Percentiles rank a stretch among this genome's conserved stretches.
These are phyloP conservation scores for Aurelia aurita complex sp. Pacific DNA, from an alignment of 30 jellyfish, hydroid and myxozoan genomes.

Conservation along the genomic window DNA sequence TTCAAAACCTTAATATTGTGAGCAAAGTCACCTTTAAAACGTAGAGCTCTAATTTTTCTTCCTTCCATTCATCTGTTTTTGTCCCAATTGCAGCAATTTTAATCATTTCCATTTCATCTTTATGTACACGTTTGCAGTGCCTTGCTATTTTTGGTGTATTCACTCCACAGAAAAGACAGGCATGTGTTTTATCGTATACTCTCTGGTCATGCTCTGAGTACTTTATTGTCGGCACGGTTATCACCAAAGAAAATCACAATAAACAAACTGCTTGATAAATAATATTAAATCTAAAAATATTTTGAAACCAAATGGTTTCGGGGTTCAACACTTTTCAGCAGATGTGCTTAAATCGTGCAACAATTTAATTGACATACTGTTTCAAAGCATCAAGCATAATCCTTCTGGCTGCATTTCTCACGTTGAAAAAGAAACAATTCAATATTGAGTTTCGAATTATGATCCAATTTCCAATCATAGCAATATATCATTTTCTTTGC, in stretches of 20 bases:
- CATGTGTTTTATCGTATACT: constrained; percentile 30
- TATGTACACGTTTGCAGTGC: constrained; percentile 25
- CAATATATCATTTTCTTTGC: no score
- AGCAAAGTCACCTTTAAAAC: constrained; percentile 37
- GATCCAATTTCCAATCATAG: no score
- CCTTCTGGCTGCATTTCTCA: no score
- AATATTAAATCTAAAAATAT: no score
- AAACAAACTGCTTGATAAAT: no score
- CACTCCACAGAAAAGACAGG: constrained; percentile 36
- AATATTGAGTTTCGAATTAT: no score
- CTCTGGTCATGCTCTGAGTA: constrained; percentile 17
- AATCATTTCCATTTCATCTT: constrained; percentile 14
- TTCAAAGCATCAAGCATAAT: no score
- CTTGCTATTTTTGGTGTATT: constrained; percentile 26
- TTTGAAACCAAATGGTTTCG: no score
- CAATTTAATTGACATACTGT: no score
- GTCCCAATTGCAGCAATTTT: constrained; percentile 2
- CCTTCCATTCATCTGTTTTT: background rate
- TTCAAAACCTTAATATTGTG: background rate
- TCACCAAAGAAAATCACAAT: background rate
- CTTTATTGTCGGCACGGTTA: constrained; percentile 16
- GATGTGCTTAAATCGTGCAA: no score
- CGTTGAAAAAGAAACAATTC: no score
- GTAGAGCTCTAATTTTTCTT: constrained; percentile 11
- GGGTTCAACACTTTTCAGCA: no score